Conservation (phyloP, 2,797 vertebrate species). For the Gallinago stenura region DNA sequence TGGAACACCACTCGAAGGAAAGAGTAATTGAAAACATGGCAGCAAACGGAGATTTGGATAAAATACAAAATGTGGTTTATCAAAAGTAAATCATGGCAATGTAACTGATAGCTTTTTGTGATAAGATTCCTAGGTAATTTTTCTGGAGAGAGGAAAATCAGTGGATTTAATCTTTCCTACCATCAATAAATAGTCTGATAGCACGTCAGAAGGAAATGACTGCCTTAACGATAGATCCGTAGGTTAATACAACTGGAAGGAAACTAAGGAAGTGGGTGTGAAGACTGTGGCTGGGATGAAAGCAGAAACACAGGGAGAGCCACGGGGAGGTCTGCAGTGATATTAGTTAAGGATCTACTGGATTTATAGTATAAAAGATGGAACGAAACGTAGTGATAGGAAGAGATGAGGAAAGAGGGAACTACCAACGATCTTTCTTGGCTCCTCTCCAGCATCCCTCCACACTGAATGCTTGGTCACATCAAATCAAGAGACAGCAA, state of each 20-base stretch:
- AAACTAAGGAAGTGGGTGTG: background rate
- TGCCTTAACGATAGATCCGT: accelerated
- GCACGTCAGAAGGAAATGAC: background rate
- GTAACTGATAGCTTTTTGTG: background rate
- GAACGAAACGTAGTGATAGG: background rate
- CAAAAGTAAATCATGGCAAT: background rate
- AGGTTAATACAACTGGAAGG: background rate
- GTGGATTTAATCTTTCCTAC: background rate
- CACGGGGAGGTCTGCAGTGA: background rate
- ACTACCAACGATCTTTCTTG: background rate
- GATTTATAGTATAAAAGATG: background rate
- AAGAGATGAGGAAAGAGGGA: background rate
- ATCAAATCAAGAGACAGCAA: background rate
- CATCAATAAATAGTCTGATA: background rate
- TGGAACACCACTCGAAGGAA: background rate
- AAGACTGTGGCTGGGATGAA: background rate
- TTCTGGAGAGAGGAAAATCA: background rate
- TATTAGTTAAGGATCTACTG: background rate
- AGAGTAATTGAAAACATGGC: background rate
- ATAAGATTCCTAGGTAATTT: background rate
- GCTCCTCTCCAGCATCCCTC: background rate
- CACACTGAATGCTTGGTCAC: background rate
- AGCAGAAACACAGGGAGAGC: background rate
- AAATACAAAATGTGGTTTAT: background rate
- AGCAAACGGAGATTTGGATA: background rate